Conservation (phyloP, 2,888 invertebrate species). For the Netelia inedita region DNA sequence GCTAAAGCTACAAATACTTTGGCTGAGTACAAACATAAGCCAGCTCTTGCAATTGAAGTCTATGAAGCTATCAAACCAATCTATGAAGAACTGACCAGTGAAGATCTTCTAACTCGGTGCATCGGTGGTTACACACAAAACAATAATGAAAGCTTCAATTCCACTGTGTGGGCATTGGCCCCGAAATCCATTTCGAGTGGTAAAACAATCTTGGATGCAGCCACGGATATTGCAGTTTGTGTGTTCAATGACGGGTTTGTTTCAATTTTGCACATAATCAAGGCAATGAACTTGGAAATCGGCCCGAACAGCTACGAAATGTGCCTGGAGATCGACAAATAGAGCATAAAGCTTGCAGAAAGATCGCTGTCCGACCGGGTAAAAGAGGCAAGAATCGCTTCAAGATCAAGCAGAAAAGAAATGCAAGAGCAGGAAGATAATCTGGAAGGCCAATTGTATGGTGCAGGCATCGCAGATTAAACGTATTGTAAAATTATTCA, state of each 20-base stretch:
- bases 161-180: constrained; percentile 54
- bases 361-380: not conserved
- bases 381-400: constrained; percentile 9
- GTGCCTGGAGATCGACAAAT: constrained; percentile 51
- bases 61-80: constrained; percentile 68
- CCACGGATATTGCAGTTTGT: constrained; percentile 37
- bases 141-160: constrained; percentile 61
- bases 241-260: constrained; percentile 39
- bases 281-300: constrained; percentile 48
- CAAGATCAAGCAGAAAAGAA: not conserved
- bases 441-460: not conserved
- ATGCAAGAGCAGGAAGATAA: not conserved
- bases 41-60: constrained; percentile 54
- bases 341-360: constrained; percentile 14
- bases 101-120: constrained; percentile 46
- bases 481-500: no score
- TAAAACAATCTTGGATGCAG: constrained; percentile 42
- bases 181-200: constrained; percentile 50
- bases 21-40: constrained; percentile 47
- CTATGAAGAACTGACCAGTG: constrained; percentile 62
- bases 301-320: constrained; percentile 46
- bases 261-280: constrained; percentile 43
- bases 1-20: constrained; percentile 54
- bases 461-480: no score
- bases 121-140: constrained; percentile 26